Conservation (phyloP, 2,888 invertebrate genomes). For the Hypselothyrea guttata region DNA sequence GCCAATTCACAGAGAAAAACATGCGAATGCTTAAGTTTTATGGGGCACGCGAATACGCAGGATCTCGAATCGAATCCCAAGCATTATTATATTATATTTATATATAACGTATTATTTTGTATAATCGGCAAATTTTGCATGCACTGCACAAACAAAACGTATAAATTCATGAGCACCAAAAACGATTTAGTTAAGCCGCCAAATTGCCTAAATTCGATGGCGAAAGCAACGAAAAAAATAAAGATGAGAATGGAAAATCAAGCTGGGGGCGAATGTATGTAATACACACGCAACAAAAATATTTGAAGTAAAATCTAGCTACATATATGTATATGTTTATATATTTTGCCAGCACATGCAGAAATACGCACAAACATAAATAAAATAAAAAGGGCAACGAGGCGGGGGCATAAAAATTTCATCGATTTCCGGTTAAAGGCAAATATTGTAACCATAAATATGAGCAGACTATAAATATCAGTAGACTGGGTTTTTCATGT, state of each 20-base stretch:
- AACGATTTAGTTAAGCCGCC: constrained; percentile 74
- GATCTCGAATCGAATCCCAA: constrained; percentile 14
- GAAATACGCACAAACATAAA: constrained; percentile 53
- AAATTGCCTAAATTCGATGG: constrained; percentile 72
- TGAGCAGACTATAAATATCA: constrained; percentile 74
- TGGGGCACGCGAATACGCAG: constrained; percentile 26
- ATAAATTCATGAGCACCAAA: constrained; percentile 72
- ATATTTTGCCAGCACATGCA: constrained; percentile 49
- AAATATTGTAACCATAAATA: constrained; percentile 77
- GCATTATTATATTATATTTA: constrained; percentile 10
- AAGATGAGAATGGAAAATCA: constrained; percentile 58
- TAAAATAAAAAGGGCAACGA: constrained; percentile 65
- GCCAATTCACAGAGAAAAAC: constrained; percentile 17
- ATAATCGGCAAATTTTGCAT: constrained; percentile 59
- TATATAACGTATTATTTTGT: constrained; percentile 10
- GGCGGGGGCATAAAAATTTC: constrained; percentile 71
- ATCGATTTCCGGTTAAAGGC: constrained; percentile 77
- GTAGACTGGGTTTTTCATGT: constrained; percentile 3
- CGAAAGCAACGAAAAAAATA: constrained; percentile 18
- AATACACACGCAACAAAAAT: constrained; percentile 23
- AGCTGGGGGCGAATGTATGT: constrained; percentile 30
- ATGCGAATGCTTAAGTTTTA: constrained; percentile 29
- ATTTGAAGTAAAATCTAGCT: constrained; percentile 37
- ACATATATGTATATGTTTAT: too few relatives aligned
- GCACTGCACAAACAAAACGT: constrained; percentile 74